Evolutionary conservation across 2,888 invertebrate genomes (phyloP).

Genomic region (Athalia circularis): DNA sequence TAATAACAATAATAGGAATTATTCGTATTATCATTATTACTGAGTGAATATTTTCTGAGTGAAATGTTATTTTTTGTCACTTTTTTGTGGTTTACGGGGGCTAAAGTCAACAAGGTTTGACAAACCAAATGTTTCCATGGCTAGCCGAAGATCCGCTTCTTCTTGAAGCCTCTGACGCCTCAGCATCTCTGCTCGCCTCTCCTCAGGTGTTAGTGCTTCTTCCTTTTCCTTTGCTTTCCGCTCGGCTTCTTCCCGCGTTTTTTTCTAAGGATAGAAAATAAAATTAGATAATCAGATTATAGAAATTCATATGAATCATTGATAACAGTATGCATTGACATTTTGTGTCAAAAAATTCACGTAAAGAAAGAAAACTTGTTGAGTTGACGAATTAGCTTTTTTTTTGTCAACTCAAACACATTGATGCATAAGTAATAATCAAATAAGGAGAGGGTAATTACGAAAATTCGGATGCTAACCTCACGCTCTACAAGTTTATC

Average conservation of each 20-base stretch:
- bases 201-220: conserved; percentile 85
- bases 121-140: conserved; percentile 91
- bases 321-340: neutral
- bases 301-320: neutral
- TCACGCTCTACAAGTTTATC: conserved; percentile 94
- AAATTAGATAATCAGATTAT: conserved; percentile 3
- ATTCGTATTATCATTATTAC: conserved; percentile 10
- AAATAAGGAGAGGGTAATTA: conserved; percentile 17
- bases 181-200: conserved; percentile 85
- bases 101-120: conserved; percentile 74
- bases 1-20: conserved; percentile 2
- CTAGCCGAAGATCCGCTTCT: conserved; percentile 90
- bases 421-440: neutral
- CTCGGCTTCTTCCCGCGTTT: conserved; percentile 80
- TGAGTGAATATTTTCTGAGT: neutral
- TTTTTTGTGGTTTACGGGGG: conserved; percentile 69
- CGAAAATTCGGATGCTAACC: conserved; percentile 74
- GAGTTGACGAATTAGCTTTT: too few relatives aligned
- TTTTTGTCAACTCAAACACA: too few relatives aligned
- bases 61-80: conserved; percentile 66
- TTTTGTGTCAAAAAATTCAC: too few relatives aligned
- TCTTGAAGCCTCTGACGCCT: conserved; percentile 88
- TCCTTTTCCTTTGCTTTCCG: conserved; percentile 78
- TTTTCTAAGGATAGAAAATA: conserved; percentile 70
- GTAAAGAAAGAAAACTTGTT: too few relatives aligned